A percentile compares a stretch with the other conserved stretches of the same genome.
phyloP scores from a whole-genome alignment of 1,140 invertebrate genomes.

The Oppia nitens region DNA sequence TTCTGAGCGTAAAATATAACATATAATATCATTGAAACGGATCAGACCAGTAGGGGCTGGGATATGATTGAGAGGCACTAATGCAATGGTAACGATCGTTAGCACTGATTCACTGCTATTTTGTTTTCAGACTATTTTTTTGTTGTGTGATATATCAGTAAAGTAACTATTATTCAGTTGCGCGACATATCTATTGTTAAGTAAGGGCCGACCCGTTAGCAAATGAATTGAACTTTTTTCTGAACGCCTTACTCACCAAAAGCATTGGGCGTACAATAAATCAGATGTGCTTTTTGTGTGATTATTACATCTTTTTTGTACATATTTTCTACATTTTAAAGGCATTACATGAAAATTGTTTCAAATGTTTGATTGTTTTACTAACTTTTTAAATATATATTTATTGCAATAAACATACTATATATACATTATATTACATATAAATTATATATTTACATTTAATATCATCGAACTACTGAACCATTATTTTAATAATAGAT shows the following conservation, averaged over 20 bases:
- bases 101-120: background rate
- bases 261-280: background rate
- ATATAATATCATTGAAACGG: background rate
- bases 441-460: too few species aligned
- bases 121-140: background rate
- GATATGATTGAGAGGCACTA: background rate
- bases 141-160: too few species aligned
- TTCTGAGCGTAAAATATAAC: background rate
- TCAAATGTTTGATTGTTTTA: too few species aligned
- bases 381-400: too few species aligned
- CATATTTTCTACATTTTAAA: too few species aligned
- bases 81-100: background rate
- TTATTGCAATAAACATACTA: too few species aligned
- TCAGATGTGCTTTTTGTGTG: background rate
- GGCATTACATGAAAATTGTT: too few species aligned
- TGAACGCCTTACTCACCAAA: background rate
- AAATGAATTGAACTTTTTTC: background rate
- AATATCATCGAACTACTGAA: too few species aligned
- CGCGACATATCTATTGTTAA: background rate
- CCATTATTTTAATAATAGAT: too few species aligned
- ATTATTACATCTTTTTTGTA: too few species aligned
- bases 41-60: background rate
- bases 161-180: too few species aligned
- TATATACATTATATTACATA: too few species aligned
- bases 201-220: background rate